Base-by-base conservation (phyloP, 2,113 vertebrate species). In the Nerophis ophidion region DNA sequence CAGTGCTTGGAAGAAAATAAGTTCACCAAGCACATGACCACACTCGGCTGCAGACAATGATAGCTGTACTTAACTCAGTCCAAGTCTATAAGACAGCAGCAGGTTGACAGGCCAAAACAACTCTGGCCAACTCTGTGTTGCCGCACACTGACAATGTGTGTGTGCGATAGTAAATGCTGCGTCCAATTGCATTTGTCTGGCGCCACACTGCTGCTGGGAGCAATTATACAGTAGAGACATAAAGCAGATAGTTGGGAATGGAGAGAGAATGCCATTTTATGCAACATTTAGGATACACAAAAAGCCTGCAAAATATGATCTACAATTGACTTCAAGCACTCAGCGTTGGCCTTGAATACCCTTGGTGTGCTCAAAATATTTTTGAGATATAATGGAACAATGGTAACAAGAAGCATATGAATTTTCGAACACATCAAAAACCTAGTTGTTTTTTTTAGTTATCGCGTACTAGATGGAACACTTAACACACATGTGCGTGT, bases 201-300 rank as follows among this genome's bases (percentile, higher is more conserved):
- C 82, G 86, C 84, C 84, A 72, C 48, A 44, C 72, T 75, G 60
- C 77, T 72, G 77, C 82, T 84, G 84, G 82, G 66, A 83, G 57
- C 72, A 83, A 86, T 86, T 86, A 86, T 74, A 26, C 26, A 26
- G 26, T 26, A 80, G 70, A 84, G 84, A 87, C 78, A 82, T 76
- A 61, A 70, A 75, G 77, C 82, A 82, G 81, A 81, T 75, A 83
- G 67, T 49, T 70, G 57, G 46, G 2, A 26, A 26, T 2, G 26
- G 26, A 26, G 26, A 26, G 26, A 76, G 72, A 77, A 74, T 64
- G 61, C 54, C 26, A 51, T 66, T 79, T 68, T 74, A 62, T 70
- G 65, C 72, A 70, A 68, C 48, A 3, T 49, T 45, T 61, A 68
- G n/a, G 68, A 55, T 71, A 26, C 26, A n/a, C 57, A 72, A 60